These are phyloP conservation scores for Saxicola maurus DNA, from an alignment of 2,797 vertebrate species.

Conservation along the genomic window DNA sequence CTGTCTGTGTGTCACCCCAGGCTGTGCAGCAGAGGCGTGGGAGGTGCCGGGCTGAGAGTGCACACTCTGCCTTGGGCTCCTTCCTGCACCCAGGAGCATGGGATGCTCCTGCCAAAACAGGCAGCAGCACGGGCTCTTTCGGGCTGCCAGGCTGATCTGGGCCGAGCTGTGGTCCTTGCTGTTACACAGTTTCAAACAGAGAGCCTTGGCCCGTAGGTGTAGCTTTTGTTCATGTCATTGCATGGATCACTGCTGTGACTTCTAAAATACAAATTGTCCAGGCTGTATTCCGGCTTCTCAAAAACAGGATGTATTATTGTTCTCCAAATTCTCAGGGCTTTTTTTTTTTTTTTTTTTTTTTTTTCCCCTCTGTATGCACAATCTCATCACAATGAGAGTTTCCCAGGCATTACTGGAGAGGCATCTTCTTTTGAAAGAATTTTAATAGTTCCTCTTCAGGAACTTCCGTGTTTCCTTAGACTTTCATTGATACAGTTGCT, in stretches of 20 bases:
- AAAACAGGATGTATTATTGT: conserved; percentile 60
- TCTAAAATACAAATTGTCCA: conserved; percentile 40
- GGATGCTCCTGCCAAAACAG: neutral
- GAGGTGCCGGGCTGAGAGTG: rapidly evolving
- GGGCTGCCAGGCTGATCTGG: neutral
- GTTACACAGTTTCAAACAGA: neutral
- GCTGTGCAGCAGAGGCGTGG: rapidly evolving
- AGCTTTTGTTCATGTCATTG: neutral
- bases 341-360: neutral
- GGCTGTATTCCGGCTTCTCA: conserved; percentile 26
- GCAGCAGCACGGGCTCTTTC: neutral
- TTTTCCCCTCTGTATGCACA: neutral
- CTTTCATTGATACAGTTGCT: neutral
- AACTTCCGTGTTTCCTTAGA: neutral
- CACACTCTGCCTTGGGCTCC: rapidly evolving
- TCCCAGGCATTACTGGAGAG: neutral
- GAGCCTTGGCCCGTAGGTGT: neutral
- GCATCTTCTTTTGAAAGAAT: neutral
- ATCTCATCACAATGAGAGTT: neutral
- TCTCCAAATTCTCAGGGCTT: neutral
- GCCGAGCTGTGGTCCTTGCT: neutral
- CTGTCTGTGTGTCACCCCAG: rapidly evolving
- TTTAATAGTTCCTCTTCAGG: conserved; percentile 30
- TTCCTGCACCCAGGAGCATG: rapidly evolving
- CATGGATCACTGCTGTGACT: neutral